Evolutionary conservation across 2,888 invertebrate genomes (phyloP), one percentile per base, ranked within the genome.

Genomic region (Zaprionus obscuricornis): DNA sequence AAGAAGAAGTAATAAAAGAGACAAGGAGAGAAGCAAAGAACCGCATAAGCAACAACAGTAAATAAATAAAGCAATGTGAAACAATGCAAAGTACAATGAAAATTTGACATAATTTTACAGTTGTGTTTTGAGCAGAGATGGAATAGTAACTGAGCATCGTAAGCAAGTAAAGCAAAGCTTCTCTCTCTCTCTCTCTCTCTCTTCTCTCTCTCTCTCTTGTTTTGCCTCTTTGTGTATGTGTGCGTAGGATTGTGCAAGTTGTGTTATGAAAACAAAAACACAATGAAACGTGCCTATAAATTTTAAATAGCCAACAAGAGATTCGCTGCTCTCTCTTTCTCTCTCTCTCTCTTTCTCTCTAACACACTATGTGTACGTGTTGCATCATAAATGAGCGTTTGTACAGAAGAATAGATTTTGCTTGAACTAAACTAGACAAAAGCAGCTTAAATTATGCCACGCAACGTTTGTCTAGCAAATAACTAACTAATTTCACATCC

Each of bases 281-380:
- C 66, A 66, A 69, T 58, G 63, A 74, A 69, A 71, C 73, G 75
- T 81, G 81, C 67, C 66, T 50, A 77, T 81, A 77, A 74, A 81
- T 81, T 73, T 81, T 81, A 71, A 81, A 81, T 81, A 69, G 66
- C 63, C 56, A 51, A 49, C 64, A 58, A 40, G 39, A 69, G 39
- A 6, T n/a, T 4, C 11, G n/a, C 34, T 34, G 2, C 14, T 17
- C 31, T 3, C 7, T 34, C 17, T 8, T 17, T 37, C 13, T 37
- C 37, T 10, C 13, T n/a, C 3, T 14, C 13, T 37, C 18, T 6
- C 18, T 26, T 26, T 22, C 27, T 22, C 36, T n/a, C 20, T 5
- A 20, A 17, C 22, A 17, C n/a, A 31, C 16, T 42, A 4, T 24
- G 27, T 24, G 29, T 2, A 17, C 55, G 40, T 69, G 60, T 29